phyloP scores from a whole-genome alignment of 1,140 invertebrate genomes.

The Drosophila pseudoananassae region DNA sequence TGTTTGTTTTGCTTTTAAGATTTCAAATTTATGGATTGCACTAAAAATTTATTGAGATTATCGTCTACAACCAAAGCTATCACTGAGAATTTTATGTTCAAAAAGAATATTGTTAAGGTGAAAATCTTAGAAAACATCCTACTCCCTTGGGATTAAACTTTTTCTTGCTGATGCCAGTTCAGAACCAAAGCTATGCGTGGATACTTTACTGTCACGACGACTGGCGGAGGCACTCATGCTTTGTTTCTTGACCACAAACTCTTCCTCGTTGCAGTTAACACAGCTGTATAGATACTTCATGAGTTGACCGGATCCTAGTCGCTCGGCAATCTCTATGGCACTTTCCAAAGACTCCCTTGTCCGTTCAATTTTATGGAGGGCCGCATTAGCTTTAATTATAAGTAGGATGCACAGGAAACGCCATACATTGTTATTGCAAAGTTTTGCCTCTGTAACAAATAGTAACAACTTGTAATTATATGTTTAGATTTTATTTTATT shows the following conservation, averaged over 20 bases:
- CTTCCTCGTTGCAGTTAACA: slow-evolving; percentile 50
- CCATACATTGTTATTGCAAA: slow-evolving; percentile 69
- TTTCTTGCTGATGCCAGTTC: background rate
- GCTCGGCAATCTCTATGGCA: slow-evolving; percentile 35
- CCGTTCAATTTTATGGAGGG: slow-evolving; percentile 64
- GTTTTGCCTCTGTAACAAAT: slow-evolving; percentile 50
- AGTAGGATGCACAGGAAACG: slow-evolving; percentile 58
- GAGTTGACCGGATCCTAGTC: slow-evolving; percentile 26
- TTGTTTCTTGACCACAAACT: slow-evolving; percentile 33
- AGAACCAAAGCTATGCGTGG: background rate
- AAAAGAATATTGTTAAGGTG: background rate
- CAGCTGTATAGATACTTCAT: slow-evolving; percentile 49
- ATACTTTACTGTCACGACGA: slow-evolving; percentile 13
- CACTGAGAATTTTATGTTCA: background rate
- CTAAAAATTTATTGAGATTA: background rate
- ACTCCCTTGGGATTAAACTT: background rate
- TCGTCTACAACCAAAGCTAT: background rate
- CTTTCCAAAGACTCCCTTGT: slow-evolving; percentile 44
- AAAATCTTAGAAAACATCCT: background rate
- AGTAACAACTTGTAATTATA: background rate
- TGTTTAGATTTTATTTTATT: background rate
- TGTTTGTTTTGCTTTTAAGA: too few species aligned
- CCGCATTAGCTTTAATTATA: slow-evolving; percentile 63
- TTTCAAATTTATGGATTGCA: background rate
- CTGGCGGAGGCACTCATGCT: slow-evolving; percentile 19